Evolutionary conservation across 2,888 invertebrate species (phyloP).

Genomic region (Prionchulus punctatus): DNA sequence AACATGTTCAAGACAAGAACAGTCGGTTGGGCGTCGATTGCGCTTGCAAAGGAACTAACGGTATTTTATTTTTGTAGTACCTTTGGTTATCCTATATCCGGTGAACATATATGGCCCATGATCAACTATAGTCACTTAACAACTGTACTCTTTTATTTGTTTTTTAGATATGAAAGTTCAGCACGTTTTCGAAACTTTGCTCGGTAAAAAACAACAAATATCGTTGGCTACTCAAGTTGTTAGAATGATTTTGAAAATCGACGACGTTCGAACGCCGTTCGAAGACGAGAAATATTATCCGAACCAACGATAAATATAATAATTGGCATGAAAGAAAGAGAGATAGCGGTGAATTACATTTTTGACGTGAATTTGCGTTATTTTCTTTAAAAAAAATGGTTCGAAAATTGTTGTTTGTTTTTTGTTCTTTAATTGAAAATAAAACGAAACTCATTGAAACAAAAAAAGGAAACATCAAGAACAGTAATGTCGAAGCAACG

Average conservation of each 20-base stretch:
- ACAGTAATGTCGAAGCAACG: too few relatives aligned
- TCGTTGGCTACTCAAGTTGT: conserved; percentile 89
- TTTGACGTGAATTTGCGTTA: too few relatives aligned
- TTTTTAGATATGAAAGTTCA: conserved; percentile 72
- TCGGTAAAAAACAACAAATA: conserved; percentile 92
- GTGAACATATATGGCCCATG: too few relatives aligned
- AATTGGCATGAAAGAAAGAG: too few relatives aligned
- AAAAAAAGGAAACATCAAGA: too few relatives aligned
- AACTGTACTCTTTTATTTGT: not conserved
- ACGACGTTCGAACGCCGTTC: conserved; percentile 62
- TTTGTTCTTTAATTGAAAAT: too few relatives aligned
- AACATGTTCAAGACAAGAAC: conserved; percentile 67
- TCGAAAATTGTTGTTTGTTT: too few relatives aligned
- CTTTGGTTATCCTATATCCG: not conserved
- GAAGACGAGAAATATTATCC: conserved; percentile 22
- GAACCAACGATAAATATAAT: too few relatives aligned
- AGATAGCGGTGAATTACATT: too few relatives aligned
- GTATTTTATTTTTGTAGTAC: conserved; percentile 21
- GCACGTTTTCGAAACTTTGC: conserved; percentile 87
- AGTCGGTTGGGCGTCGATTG: conserved; percentile 85
- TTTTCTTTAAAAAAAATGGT: too few relatives aligned
- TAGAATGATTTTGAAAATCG: conserved; percentile 98
- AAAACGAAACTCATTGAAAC: too few relatives aligned
- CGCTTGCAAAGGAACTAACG: conserved; percentile 55
- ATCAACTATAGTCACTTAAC: not conserved